Base-by-base conservation (phyloP, 2,888 invertebrate genomes). In the Tiliacea aurago region DNA sequence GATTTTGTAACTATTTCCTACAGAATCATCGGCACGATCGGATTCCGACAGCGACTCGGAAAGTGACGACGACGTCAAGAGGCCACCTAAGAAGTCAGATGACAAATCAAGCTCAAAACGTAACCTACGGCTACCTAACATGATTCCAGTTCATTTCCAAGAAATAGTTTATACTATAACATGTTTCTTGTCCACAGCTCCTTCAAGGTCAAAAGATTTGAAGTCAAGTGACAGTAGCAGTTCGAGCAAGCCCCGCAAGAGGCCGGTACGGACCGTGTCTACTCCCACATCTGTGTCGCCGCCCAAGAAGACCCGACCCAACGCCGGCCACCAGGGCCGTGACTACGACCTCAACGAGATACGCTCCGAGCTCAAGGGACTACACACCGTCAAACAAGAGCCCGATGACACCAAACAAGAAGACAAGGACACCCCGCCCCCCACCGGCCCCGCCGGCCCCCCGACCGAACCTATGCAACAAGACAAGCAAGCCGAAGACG, bases 331-430 rank as follows among this genome's bases (percentile, higher is more conserved):
- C 76, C 94, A 93, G 79, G 96, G 96, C 2, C 96, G 98, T 7
- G 98, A 98, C 89, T 98, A 98, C 90, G 98, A 98, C 93, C 96
- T 98, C 41, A 98, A 98, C 93, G 98, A 98, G 94, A 98, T 98
- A 74, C 96, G 98, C 83, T 98, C 98, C 0, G 98, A 98, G 90
- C 93, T 98, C 5, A 98, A 98, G 92, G 98, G 98, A 9, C 97
- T 98, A 3, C 94, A 95, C 58, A 93, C 96, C 0, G 97, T 97
- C 37, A 94, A 96, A 68, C 95, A 95, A 37, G 97, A 96, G 67
- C 90, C 93, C 1, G 96, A 96, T n/a, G 93, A 93, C 67, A 65
- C 76, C n/a, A 94, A 92, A 89, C 91, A 94, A 89, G 93, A 95
- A 80, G 93, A 92, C 18, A 92, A 92, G 70, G 94, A 94, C 15